Evolutionary conservation across 2,113 vertebrate genomes (phyloP).

Genomic region (Mastomys natalensis): DNA sequence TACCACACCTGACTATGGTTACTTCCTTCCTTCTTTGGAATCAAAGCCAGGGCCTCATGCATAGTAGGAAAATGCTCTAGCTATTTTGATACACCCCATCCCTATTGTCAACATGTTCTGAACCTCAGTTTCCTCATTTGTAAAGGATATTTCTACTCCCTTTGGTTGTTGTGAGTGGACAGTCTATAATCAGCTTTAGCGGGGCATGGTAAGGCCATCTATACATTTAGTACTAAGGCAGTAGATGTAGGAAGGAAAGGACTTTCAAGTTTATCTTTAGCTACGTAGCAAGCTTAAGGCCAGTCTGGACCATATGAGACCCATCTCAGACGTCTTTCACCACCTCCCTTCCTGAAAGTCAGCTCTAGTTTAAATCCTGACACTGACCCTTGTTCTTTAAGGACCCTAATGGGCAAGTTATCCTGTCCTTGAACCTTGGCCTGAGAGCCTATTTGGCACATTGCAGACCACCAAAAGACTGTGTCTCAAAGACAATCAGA

Average conservation of each 20-base stretch:
- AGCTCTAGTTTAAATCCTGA: not conserved
- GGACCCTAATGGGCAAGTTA: not conserved
- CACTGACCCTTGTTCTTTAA: not conserved
- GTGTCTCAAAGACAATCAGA: not conserved
- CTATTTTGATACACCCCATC: not conserved
- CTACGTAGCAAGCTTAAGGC: not conserved
- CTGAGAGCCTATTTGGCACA: not conserved
- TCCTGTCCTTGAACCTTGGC: not conserved
- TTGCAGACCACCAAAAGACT: not conserved
- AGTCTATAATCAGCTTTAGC: not conserved
- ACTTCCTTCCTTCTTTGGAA: not conserved
- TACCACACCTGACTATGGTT: not conserved
- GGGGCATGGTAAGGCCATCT: not conserved
- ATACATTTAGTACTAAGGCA: not conserved
- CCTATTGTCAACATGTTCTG: not conserved
- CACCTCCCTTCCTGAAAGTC: not conserved
- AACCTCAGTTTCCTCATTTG: not conserved
- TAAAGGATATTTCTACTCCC: not conserved
- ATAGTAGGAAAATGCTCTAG: not conserved
- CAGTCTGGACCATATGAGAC: not conserved
- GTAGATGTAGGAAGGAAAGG: not conserved
- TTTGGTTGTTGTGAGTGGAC: not conserved
- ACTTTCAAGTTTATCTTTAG: not conserved
- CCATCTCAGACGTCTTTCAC: not conserved
- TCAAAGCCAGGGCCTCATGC: not conserved